These are phyloP conservation scores for Sander lucioperca DNA, from an alignment of 2,113 vertebrate genomes.

Conservation along the genomic window DNA sequence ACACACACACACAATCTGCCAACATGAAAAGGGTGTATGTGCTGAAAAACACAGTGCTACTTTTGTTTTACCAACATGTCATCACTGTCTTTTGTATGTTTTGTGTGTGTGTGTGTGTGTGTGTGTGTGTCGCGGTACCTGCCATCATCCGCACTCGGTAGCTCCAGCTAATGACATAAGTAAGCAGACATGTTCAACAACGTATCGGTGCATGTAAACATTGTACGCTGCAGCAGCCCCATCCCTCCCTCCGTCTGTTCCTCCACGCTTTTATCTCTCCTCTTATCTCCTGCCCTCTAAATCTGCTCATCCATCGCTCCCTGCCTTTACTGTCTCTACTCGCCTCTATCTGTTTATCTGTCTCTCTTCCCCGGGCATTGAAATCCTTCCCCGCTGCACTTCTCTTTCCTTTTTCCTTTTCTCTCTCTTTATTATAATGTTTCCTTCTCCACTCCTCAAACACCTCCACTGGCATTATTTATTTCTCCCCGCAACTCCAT, in stretches of 20 bases:
- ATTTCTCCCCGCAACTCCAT: conserved; percentile 69
- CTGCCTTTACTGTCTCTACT: conserved; percentile 64
- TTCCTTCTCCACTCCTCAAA: conserved; percentile 31
- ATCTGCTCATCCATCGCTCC: conserved; percentile 70
- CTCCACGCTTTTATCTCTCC: conserved; percentile 72
- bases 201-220: conserved; percentile 77
- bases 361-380: conserved; percentile 61
- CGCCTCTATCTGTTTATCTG: conserved; percentile 61
- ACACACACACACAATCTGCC: not conserved
- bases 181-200: conserved; percentile 74
- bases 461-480: conserved; percentile 73
- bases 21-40: conserved; percentile 9
- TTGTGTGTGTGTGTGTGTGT: not conserved
- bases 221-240: conserved; percentile 38
- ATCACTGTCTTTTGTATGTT: conserved; percentile 11
- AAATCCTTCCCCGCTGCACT: conserved; percentile 28
- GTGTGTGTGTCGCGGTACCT: conserved; percentile 34
- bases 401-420: conserved; percentile 21
- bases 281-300: conserved; percentile 72
- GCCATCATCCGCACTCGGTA: conserved; percentile 22
- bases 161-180: conserved; percentile 71
- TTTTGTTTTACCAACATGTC: conserved; percentile 44
- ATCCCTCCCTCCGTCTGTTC: conserved; percentile 37
- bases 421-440: conserved; percentile 56
- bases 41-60: conserved; percentile 10